Conservation (phyloP, 2,113 vertebrate genomes). For the Neomonachus schauinslandi region DNA sequence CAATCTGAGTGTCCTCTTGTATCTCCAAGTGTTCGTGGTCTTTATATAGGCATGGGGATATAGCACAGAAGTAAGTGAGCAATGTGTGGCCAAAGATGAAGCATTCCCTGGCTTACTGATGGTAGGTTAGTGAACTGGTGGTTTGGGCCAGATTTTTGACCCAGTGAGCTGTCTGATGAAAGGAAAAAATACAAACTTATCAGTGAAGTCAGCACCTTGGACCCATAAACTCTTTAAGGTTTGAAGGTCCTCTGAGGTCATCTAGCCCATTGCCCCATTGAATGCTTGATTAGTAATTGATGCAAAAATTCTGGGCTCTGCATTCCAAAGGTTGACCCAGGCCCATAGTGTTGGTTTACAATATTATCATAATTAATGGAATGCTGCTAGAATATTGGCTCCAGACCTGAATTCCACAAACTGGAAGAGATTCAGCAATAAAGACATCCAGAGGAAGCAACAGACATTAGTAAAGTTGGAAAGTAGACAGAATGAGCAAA, state of each 20-base stretch:
- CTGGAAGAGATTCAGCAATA: background rate
- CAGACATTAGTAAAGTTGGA: background rate
- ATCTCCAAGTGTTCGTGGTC: background rate
- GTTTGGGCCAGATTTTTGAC: background rate
- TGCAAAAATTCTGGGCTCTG: background rate
- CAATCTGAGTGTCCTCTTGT: background rate
- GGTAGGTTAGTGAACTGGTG: background rate
- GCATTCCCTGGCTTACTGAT: background rate
- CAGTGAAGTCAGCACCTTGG: background rate
- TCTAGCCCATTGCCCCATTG: background rate
- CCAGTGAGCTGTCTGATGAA: background rate
- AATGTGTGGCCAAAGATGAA: background rate
- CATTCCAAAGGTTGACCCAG: background rate
- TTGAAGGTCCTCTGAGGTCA: background rate
- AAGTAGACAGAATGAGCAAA: background rate
- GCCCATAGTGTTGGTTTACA: background rate
- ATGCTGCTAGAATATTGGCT: constrained; percentile 16
- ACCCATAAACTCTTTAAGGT: background rate
- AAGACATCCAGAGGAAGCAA: background rate
- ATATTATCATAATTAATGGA: background rate
- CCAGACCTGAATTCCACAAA: background rate
- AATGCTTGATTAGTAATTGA: background rate
- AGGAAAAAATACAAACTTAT: background rate
- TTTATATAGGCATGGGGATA: background rate
- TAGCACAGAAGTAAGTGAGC: background rate